A percentile compares a stretch with the other conserved stretches of the same genome.
These are phyloP conservation scores for Mimumesa dahlbomi DNA, from an alignment of 2,888 invertebrate genomes.

Conservation along the genomic window DNA sequence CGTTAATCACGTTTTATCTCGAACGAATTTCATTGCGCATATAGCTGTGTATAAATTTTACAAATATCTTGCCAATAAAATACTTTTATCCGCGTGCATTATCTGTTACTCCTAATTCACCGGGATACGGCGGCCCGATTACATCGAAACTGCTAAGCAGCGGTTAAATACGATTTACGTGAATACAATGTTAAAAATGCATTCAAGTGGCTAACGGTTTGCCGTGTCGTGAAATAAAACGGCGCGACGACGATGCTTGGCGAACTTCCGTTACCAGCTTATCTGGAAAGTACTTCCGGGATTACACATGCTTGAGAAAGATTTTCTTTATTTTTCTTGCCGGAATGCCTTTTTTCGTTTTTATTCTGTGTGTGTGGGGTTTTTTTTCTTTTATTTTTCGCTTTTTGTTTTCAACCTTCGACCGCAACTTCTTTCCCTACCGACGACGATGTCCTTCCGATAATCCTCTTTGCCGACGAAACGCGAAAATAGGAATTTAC, in stretches of 20 bases:
- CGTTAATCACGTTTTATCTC: neutral
- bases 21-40: neutral
- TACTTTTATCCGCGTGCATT: no score
- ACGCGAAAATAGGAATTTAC: neutral
- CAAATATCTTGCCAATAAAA: neutral
- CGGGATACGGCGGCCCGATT: no score
- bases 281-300: constrained; percentile 21
- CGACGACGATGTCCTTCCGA: constrained; percentile 23
- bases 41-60: neutral
- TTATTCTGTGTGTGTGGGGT: no score
- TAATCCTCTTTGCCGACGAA: constrained; percentile 39
- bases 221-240: neutral
- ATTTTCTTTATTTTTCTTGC: constrained; percentile 30
- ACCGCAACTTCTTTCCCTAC: constrained; percentile 9
- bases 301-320: constrained; percentile 25
- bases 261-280: constrained; percentile 4
- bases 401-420: neutral
- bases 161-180: neutral
- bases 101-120: no score
- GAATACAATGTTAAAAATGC: neutral
- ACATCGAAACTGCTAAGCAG: no score
- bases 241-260: neutral
- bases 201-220: neutral
- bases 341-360: neutral
- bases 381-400: no score